Percentiles rank a stretch among this genome's conserved stretches.
Conservation (phyloP, 53 echinoderm and acorn worm genomes). For the Crossaster papposus region DNA sequence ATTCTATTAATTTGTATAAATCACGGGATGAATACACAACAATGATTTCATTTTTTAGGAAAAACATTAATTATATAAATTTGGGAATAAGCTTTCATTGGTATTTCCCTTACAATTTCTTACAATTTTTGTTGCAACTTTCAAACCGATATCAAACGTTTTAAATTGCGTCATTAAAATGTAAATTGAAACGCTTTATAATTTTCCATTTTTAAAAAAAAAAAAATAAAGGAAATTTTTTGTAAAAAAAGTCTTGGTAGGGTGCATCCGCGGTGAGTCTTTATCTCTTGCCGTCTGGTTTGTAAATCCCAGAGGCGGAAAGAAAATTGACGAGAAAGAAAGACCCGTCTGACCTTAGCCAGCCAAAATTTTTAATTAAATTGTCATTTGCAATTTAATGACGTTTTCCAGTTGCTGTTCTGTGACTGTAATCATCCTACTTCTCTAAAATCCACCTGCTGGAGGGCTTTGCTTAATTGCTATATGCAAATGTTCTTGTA, state of each 20-base stretch:
- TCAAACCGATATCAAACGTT: not conserved
- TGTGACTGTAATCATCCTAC: not conserved
- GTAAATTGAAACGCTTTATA: not conserved
- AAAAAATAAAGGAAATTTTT: not conserved
- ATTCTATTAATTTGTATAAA: no score
- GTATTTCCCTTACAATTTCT: not conserved
- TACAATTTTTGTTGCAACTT: not conserved
- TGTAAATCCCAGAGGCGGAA: no score
- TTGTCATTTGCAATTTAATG: slow-evolving; percentile 2
- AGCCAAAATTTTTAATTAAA: not conserved
- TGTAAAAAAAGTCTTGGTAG: not conserved
- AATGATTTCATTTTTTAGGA: no score
- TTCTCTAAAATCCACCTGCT: not conserved
- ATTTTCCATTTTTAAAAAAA: not conserved
- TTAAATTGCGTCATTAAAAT: not conserved
- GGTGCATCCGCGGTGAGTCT: not conserved
- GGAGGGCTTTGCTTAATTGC: not conserved
- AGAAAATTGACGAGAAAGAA: not conserved
- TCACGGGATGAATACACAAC: no score
- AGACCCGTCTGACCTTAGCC: not conserved
- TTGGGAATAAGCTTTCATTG: no score
- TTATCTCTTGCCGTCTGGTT: not conserved
- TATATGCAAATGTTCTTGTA: not conserved
- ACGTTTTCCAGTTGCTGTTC: not conserved
- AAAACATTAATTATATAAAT: no score